phyloP scores from a whole-genome alignment of 2,797 vertebrate genomes.

The Eulemur coronatus region DNA sequence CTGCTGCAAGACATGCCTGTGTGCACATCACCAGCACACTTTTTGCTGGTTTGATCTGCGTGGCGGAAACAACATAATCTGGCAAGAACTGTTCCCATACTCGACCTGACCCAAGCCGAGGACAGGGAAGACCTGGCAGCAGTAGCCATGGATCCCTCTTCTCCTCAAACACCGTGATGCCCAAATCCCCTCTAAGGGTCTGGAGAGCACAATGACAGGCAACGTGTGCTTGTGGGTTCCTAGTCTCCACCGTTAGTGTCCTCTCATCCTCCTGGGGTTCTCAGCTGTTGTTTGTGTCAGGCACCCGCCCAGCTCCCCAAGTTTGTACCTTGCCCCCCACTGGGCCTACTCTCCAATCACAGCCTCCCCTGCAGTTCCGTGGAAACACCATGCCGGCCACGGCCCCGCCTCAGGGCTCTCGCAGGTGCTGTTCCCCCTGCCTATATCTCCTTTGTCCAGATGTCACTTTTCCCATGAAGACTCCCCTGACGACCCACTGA shows the following conservation, averaged over 20 bases:
- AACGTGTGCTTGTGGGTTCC: fast-evolving
- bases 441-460: background rate
- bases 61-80: background rate
- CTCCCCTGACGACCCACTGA: background rate
- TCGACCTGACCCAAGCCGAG: background rate
- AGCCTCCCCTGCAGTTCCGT: fast-evolving
- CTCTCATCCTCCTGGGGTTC: background rate
- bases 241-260: background rate
- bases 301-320: background rate
- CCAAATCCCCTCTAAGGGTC: background rate
- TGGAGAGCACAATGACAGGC: background rate
- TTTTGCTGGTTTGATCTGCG: background rate
- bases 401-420: background rate
- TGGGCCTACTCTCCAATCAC: background rate
- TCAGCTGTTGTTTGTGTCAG: background rate
- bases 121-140: background rate
- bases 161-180: background rate
- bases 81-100: background rate
- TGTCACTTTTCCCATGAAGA: background rate
- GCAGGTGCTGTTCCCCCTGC: background rate
- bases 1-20: background rate
- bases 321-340: too few species aligned
- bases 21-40: fast-evolving
- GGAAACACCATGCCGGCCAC: fast-evolving
- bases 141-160: background rate